phyloP scores from a whole-genome alignment of 2,113 vertebrate species.

The Saguinus midas region DNA sequence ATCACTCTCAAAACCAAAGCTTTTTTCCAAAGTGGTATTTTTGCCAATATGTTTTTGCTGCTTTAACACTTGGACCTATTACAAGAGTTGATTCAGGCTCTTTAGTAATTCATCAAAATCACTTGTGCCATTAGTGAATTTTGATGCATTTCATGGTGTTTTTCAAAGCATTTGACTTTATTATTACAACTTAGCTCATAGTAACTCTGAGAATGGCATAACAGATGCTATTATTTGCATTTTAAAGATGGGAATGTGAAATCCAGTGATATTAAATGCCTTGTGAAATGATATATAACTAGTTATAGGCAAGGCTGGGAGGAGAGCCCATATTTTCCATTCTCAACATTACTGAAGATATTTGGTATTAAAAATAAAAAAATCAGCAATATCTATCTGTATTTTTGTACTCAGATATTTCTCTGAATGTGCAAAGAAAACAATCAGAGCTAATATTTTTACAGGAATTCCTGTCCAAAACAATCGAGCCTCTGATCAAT shows the following conservation, averaged over 20 bases:
- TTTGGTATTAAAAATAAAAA: not conserved
- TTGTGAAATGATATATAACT: not conserved
- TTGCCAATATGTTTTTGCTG: not conserved
- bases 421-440: not conserved
- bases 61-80: not conserved
- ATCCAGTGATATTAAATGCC: not conserved
- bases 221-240: not conserved
- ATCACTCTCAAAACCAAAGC: not conserved
- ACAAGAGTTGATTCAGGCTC: not conserved
- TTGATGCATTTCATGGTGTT: not conserved
- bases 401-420: not conserved
- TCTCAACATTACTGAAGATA: not conserved
- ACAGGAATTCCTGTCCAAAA: not conserved
- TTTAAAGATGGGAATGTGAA: not conserved
- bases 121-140: not conserved
- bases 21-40: not conserved
- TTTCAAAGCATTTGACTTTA: not conserved
- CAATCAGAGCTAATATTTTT: not conserved
- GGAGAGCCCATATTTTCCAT: not conserved
- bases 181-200: not conserved
- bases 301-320: not conserved
- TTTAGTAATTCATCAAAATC: not conserved
- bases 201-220: not conserved
- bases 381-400: not conserved
- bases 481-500: not conserved